Evolutionary conservation across 1,140 invertebrate species (phyloP), one percentile per base, ranked within the genome.

Genomic region (Idris sp.): DNA sequence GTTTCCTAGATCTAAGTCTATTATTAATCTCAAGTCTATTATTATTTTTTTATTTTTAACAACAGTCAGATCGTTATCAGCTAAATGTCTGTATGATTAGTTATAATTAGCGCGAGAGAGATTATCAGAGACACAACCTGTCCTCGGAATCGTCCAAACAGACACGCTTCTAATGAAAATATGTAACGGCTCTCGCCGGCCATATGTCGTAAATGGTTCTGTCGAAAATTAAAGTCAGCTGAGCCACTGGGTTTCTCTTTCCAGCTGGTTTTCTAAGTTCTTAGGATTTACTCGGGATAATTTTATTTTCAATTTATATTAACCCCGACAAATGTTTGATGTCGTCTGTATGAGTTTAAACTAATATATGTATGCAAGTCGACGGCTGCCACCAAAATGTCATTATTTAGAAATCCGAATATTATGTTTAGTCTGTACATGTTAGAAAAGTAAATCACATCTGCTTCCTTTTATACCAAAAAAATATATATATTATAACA

Each of bases 211-310:
- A 61, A 82, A 80, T 78, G 62, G 72, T 75, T 84, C n/a, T 84
- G 83, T 84, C 79, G 79, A 83, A n/a, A 86, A 86, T 86, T 85
- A 81, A 86, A 87, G 84, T 86, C 85, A 86, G 84, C 82, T 83
- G 84, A 87, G 81, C 74, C 79, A 67, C 51, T 72, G 68, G 43
- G 74, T 71, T 72, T 77, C 74, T 78, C 79, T 74, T 80, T 79
- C 71, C 76, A 44, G 65, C 67, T 76, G 65, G 69, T 64, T 19
- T 59, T n/a, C n/a, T n/a, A n/a, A n/a, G n/a, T n/a, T n/a, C n/a
- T n/a, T n/a, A n/a, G n/a, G n/a, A n/a, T n/a, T n/a, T n/a, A n/a
- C n/a, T n/a, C n/a, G n/a, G n/a, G n/a, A n/a, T n/a, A n/a, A n/a
- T n/a, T 36, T 16, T 6, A 14, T 36, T 15, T 14, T 1, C 13